Conservation (phyloP, 1,140 invertebrate species). For the Drosophila sturtevanti region DNA sequence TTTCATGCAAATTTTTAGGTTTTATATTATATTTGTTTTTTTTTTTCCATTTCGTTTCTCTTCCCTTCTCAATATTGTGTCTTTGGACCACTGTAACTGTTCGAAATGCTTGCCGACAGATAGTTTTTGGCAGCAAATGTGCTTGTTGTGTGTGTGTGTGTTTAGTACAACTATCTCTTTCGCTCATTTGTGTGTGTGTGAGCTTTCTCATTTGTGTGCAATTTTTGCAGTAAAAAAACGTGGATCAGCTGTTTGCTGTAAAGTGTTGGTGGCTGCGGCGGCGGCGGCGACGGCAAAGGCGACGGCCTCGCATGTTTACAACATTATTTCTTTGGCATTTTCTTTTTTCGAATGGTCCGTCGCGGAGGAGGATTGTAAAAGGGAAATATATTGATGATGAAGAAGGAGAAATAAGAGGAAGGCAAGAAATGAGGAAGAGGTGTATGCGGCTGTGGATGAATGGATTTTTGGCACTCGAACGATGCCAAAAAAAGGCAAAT, state of each 20-base stretch:
- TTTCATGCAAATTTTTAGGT: no score
- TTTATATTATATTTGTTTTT: not conserved
- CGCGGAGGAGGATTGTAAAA: not conserved
- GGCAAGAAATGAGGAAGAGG: not conserved
- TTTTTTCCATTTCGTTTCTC: no score
- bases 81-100: slow-evolving; percentile 19
- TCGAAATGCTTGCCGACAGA: slow-evolving; percentile 48
- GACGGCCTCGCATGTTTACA: slow-evolving; percentile 70
- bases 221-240: slow-evolving; percentile 23
- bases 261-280: slow-evolving; percentile 30
- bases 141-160: slow-evolving; percentile 13
- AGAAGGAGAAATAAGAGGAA: not conserved
- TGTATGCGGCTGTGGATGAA: not conserved
- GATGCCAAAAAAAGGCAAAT: slow-evolving; percentile 32
- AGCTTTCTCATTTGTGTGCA: slow-evolving; percentile 7
- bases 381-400: no score
- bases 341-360: not conserved
- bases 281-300: slow-evolving; percentile 36
- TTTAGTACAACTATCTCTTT: not conserved
- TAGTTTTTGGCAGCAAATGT: slow-evolving; percentile 52
- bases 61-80: no score
- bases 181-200: slow-evolving; percentile 18
- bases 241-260: slow-evolving; percentile 60
- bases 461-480: slow-evolving; percentile 22
- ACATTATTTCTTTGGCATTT: slow-evolving; percentile 33